These are phyloP conservation scores for Eupithecia exiguata DNA, from an alignment of 2,888 invertebrate genomes.

Conservation along the genomic window DNA sequence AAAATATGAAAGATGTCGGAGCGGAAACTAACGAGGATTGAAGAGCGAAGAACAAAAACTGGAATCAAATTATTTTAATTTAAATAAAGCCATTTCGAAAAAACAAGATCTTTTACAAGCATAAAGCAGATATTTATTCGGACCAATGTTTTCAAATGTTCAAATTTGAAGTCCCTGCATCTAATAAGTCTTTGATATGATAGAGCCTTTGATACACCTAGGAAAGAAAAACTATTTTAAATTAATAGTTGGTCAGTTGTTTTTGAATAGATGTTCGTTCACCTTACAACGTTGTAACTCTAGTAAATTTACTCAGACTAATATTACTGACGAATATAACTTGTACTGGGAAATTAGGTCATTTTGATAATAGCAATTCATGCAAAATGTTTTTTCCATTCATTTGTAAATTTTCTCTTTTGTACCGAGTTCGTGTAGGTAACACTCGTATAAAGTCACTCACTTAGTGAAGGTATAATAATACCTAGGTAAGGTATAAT, in stretches of 20 bases:
- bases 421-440: background rate
- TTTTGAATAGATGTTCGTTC: background rate
- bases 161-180: no score
- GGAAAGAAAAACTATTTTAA: background rate
- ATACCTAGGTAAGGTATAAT: background rate
- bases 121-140: background rate
- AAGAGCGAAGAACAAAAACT: background rate
- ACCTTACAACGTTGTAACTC: background rate
- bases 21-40: background rate
- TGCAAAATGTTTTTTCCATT: slow-evolving; percentile 42
- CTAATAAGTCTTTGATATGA: no score
- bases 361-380: slow-evolving; percentile 46
- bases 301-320: background rate
- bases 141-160: background rate
- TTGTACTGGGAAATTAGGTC: background rate
- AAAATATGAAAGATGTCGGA: slow-evolving; percentile 16
- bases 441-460: background rate
- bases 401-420: slow-evolving; percentile 30
- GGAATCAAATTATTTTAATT: background rate
- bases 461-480: no score
- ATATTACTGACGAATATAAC: background rate
- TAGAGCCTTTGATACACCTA: background rate
- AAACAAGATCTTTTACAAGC: background rate
- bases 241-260: background rate
- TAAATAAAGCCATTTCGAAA: background rate